A percentile compares a stretch with the other conserved stretches of the same genome.
Conservation (phyloP, 2,113 vertebrate genomes). For the Cynoglossus semilaevis region DNA sequence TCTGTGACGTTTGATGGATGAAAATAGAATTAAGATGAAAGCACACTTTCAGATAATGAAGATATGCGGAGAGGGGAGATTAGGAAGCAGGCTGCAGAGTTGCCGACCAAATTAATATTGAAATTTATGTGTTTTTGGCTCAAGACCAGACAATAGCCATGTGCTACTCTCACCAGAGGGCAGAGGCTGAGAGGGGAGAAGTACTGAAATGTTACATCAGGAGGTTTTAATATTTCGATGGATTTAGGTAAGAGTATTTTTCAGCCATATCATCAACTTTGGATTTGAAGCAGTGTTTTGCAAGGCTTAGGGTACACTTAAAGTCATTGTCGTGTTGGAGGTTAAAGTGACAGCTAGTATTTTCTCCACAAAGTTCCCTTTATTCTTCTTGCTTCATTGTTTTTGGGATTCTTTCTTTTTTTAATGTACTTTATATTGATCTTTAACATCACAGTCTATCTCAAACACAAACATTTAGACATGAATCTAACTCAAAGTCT, state of each 20-base stretch:
- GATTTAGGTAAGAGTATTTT: no score
- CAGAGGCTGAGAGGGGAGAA: constrained; percentile 65
- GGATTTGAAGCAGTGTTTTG: no score
- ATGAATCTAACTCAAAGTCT: no score
- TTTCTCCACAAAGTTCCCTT: no score
- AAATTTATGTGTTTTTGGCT: constrained; percentile 75
- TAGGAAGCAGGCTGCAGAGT: constrained; percentile 52
- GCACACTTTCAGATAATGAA: constrained; percentile 75
- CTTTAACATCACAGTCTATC: no score
- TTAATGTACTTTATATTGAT: no score
- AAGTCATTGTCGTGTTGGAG: no score
- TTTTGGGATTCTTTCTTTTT: no score
- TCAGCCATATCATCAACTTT: constrained; percentile 12
- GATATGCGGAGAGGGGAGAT: constrained; percentile 64
- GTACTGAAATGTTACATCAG: constrained; percentile 55
- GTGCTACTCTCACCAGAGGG: constrained; percentile 44
- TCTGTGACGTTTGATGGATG: constrained; percentile 71
- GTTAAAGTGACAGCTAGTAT: no score
- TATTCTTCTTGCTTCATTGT: no score
- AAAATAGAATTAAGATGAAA: constrained; percentile 77
- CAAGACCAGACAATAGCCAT: constrained; percentile 62
- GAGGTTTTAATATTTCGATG: neutral
- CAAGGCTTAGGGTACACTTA: no score
- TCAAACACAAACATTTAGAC: no score
- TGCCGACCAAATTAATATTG: constrained; percentile 69